A percentile compares a stretch with the other conserved stretches of the same genome.
phyloP scores from a whole-genome alignment of 2,797 vertebrate genomes.

The Gambelia wislizenii region DNA sequence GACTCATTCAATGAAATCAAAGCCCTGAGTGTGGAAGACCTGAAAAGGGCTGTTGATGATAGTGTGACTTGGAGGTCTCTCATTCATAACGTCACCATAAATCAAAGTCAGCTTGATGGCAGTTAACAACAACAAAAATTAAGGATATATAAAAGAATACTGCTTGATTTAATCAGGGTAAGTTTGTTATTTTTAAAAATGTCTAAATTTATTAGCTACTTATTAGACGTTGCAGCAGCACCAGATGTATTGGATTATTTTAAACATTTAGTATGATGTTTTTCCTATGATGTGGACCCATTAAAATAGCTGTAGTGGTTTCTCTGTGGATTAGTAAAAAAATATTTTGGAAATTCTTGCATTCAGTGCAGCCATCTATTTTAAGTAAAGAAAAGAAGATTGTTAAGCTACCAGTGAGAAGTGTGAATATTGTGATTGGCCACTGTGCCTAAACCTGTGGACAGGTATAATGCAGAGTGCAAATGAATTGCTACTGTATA shows the following conservation, averaged over 20 bases:
- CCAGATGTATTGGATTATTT: conserved; percentile 35
- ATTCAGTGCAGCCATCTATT: conserved; percentile 59
- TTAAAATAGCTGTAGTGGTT: conserved; percentile 58
- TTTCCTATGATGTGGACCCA: conserved; percentile 51
- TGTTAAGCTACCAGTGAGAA: conserved; percentile 67
- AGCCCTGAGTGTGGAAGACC: too few species aligned
- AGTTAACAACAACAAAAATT: not conserved
- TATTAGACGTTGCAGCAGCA: conserved; percentile 23
- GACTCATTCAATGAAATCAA: too few species aligned
- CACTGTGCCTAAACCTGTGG: conserved; percentile 64
- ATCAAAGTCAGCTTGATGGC: not conserved
- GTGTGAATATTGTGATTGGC: conserved; percentile 74
- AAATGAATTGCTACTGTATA: conserved; percentile 75
- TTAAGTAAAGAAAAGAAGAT: conserved; percentile 68
- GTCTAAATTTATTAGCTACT: conserved; percentile 46
- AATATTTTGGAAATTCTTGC: conserved; percentile 56
- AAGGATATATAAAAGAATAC: conserved; percentile 37
- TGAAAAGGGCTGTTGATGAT: too few species aligned
- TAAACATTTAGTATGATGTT: conserved; percentile 48
- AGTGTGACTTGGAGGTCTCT: too few species aligned
- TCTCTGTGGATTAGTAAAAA: conserved; percentile 58
- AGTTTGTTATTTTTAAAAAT: conserved; percentile 2
- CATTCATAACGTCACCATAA: too few species aligned
- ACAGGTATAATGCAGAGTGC: conserved; percentile 62
- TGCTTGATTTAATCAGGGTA: conserved; percentile 1